Evolutionary conservation across 1,140 invertebrate species (phyloP).

Genomic region (Trigoniulus corallinus): DNA sequence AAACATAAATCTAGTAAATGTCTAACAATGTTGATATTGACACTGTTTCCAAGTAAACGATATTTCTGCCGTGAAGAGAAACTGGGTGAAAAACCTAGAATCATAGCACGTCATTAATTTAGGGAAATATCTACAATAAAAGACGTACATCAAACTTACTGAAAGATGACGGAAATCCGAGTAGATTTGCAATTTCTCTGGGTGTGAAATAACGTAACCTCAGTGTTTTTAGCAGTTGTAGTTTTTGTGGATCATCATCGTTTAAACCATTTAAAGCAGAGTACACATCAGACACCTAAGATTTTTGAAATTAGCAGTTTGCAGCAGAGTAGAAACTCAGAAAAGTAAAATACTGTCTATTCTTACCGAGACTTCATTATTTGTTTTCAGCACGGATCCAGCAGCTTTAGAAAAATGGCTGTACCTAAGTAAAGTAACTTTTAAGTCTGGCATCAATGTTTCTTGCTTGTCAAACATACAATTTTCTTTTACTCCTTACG

Average conservation of each 20-base stretch:
- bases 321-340: not conserved
- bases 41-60: conserved; percentile 70
- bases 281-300: conserved; percentile 16
- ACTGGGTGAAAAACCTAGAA: conserved; percentile 44
- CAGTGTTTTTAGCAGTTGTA: conserved; percentile 37
- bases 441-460: not conserved
- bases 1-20: conserved; percentile 22
- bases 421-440: conserved; percentile 43
- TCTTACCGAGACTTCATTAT: conserved; percentile 20
- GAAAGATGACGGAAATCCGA: conserved; percentile 63
- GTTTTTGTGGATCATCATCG: conserved; percentile 21
- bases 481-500: too few relatives aligned
- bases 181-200: conserved; percentile 61
- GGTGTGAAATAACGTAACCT: conserved; percentile 78
- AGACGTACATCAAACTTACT: conserved; percentile 15
- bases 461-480: conserved; percentile 3
- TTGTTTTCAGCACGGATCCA: conserved; percentile 54
- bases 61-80: conserved; percentile 56
- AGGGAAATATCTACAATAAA: not conserved
- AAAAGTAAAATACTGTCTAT: not conserved
- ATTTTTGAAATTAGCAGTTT: not conserved
- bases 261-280: not conserved
- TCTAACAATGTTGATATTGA: conserved; percentile 76
- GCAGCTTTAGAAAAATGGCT: conserved; percentile 77
- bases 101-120: conserved; percentile 9